phyloP scores from a whole-genome alignment of 2,888 invertebrate genomes.

The Diarsia dahlii region DNA sequence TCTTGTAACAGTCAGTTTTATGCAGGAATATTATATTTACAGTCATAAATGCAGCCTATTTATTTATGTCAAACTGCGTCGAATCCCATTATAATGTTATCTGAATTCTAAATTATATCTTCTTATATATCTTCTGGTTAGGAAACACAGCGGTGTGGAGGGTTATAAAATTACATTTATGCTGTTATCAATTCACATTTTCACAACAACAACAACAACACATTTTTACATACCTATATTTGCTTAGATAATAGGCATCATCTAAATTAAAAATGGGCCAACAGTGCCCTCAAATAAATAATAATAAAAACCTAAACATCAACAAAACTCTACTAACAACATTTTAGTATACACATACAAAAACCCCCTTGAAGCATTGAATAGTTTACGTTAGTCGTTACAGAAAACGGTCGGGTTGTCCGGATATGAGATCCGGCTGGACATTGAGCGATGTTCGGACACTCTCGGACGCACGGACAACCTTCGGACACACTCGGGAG shows the following conservation, averaged over 20 bases:
- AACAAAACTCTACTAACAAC: not conserved
- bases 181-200: not conserved
- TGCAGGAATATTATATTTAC: not conserved
- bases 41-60: not conserved
- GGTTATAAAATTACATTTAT: too few species aligned
- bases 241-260: not conserved
- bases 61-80: too few species aligned
- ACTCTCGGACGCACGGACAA: constrained; percentile 42
- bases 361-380: constrained; percentile 55
- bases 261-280: not conserved
- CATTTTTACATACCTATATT: not conserved
- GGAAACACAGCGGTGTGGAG: too few species aligned
- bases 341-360: constrained; percentile 17
- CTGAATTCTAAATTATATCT: too few species aligned
- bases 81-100: too few species aligned
- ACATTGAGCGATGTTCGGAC: constrained; percentile 71
- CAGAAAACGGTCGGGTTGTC: constrained; percentile 63
- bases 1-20: too few species aligned
- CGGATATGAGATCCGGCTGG: constrained; percentile 72
- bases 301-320: constrained; percentile 13
- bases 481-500: constrained; percentile 55
- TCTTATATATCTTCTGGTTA: too few species aligned
- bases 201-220: not conserved
- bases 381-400: constrained; percentile 68
- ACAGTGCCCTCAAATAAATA: constrained; percentile 19